Evolutionary conservation across 2,888 invertebrate species (phyloP), one percentile per base, ranked within the genome.

Genomic region (Dryadula phaetusa): DNA sequence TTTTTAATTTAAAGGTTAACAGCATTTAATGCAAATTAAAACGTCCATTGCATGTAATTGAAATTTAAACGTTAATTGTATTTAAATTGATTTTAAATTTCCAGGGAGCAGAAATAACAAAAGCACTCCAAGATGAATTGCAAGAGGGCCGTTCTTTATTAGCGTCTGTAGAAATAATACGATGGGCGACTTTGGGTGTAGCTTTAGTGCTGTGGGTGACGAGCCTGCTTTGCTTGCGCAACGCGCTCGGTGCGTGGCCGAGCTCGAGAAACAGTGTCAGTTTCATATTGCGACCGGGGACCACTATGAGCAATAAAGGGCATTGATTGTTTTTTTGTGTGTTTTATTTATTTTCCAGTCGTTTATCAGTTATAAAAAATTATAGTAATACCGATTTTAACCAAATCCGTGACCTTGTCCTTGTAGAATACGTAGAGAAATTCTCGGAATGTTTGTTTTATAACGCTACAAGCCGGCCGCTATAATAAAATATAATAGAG

Each of bases 91-190:
- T 28, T 10, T 18, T 18, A 18, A 16, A n/a, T n/a, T 40, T 81
- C 2, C 83, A 93, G 93, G 89, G 92, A 1, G 92, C 90, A 2
- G 82, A 82, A 68, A 75, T 93, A 10, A 82, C 91, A 8, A 73
- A 74, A 2, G 77, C 82, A 0, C 75, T 93, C 0, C 79, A 83
- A 37, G 74, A 87, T 0, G 86, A 93, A 64, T 75, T 94, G 14
- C 79, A 71, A 0, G 75, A 79, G 2, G 85, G 88, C 0, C 89
- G 92, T 76, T 78, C 75, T 0, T 75, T 89, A 20, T 76, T 93
- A 0, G 75, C 79, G 10, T 85, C 90, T 75, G 85, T 90, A 16
- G 86, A 90, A 46, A 74, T 81, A 0, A 74, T 86, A 0, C 86
- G 93, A 28, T 93, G 93, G 93, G 47, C 86, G 3, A 54, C 93